A percentile compares a stretch with the other conserved stretches of the same genome.
phyloP scores from a whole-genome alignment of 23 tunicate species.

The Corella eumyota region DNA sequence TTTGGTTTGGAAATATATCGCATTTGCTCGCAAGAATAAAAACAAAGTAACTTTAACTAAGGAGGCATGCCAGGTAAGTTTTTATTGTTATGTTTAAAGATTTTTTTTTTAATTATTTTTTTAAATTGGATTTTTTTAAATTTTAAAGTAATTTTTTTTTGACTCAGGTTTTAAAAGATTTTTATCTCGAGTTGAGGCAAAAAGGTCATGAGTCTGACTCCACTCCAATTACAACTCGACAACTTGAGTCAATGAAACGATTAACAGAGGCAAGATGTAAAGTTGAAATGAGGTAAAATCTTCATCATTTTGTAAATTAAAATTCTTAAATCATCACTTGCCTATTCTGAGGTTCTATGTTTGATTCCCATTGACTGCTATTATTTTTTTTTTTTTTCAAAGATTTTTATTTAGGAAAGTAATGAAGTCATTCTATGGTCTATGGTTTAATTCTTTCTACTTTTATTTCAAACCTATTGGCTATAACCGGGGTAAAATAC shows the following conservation, averaged over 20 bases:
- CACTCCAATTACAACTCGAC: slow-evolving; percentile 94
- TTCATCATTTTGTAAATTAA: too few relatives aligned
- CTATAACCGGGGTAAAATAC: too few relatives aligned
- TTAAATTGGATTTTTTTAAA: background rate
- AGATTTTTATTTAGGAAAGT: too few relatives aligned
- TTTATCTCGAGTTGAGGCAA: slow-evolving; percentile 65
- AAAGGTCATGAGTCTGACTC: slow-evolving; percentile 60
- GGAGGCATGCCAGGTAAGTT: slow-evolving; percentile 73
- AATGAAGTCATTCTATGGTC: too few relatives aligned
- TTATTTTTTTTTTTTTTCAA: too few relatives aligned
- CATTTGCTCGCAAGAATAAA: slow-evolving; percentile 56
- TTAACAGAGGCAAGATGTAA: slow-evolving; percentile 66
- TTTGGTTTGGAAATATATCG: slow-evolving; percentile 84
- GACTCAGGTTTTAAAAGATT: slow-evolving; percentile 66
- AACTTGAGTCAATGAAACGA: slow-evolving; percentile 80
- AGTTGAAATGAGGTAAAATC: slow-evolving; percentile 59
- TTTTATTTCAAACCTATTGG: too few relatives aligned
- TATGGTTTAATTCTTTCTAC: too few relatives aligned
- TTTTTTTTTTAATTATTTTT: background rate
- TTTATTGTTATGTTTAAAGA: background rate
- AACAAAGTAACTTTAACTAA: slow-evolving; percentile 35
- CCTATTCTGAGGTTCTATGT: too few relatives aligned
- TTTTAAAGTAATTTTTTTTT: background rate
- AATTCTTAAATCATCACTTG: too few relatives aligned
- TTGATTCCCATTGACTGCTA: too few relatives aligned